These are phyloP conservation scores for Pseudoips prasinana DNA, from an alignment of 2,888 invertebrate species.

Conservation along the genomic window DNA sequence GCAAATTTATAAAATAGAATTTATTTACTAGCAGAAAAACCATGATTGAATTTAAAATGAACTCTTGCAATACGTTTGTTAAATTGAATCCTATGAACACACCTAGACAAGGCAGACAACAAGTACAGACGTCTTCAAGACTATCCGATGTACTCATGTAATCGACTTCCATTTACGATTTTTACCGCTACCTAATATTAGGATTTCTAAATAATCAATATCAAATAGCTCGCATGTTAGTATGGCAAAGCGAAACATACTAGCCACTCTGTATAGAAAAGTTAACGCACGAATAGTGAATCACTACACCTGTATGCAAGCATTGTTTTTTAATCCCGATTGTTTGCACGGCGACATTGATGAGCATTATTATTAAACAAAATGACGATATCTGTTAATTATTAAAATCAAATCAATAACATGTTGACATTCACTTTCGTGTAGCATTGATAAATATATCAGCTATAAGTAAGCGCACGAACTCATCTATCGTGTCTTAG, in stretches of 20 bases:
- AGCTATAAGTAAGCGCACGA: background rate
- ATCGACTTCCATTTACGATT: constrained; percentile 60
- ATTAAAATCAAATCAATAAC: constrained; percentile 27
- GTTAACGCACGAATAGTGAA: constrained; percentile 55
- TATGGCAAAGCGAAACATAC: constrained; percentile 49
- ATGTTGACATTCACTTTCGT: constrained; percentile 16
- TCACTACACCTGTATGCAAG: constrained; percentile 59
- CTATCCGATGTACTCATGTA: constrained; percentile 61
- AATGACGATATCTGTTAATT: constrained; percentile 36
- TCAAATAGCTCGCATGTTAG: constrained; percentile 44
- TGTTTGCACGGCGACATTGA: constrained; percentile 60
- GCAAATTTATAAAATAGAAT: too few relatives aligned
- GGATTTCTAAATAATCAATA: constrained; percentile 28
- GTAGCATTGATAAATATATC: background rate
- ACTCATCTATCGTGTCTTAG: background rate
- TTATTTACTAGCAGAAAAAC: too few relatives aligned
- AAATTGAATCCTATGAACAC: too few relatives aligned
- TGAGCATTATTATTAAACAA: constrained; percentile 61
- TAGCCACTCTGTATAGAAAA: constrained; percentile 43
- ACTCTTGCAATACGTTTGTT: too few relatives aligned
- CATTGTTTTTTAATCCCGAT: constrained; percentile 67
- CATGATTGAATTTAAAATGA: too few relatives aligned
- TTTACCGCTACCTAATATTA: constrained; percentile 23
- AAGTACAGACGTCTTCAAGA: constrained; percentile 66
- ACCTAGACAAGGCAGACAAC: constrained; percentile 73